Conservation (phyloP, 2,888 invertebrate genomes). For the Abscondita cerata region DNA sequence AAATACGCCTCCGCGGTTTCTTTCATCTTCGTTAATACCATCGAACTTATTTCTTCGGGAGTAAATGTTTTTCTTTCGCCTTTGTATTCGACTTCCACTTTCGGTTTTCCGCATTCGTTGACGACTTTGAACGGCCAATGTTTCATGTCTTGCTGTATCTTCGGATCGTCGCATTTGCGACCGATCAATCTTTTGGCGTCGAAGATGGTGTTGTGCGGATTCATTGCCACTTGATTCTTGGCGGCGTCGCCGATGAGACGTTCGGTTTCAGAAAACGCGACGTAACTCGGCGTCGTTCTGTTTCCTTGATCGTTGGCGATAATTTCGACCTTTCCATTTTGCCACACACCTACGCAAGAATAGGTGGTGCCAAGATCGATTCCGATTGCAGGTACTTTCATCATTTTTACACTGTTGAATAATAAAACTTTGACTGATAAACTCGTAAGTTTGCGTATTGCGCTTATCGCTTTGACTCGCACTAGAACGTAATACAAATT, state of each 20-base stretch:
- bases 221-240: constrained; percentile 67
- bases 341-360: constrained; percentile 76
- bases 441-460: neutral
- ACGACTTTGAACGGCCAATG: constrained; percentile 84
- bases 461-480: too few species aligned
- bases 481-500: constrained; percentile 42
- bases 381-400: constrained; percentile 69
- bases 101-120: constrained; percentile 70
- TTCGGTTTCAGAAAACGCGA: constrained; percentile 75
- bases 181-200: constrained; percentile 75
- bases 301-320: constrained; percentile 91
- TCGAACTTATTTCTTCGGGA: constrained; percentile 75
- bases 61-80: constrained; percentile 69
- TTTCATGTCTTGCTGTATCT: constrained; percentile 80
- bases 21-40: constrained; percentile 70
- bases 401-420: constrained; percentile 62
- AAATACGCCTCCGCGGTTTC: constrained; percentile 77
- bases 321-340: constrained; percentile 83
- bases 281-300: constrained; percentile 85
- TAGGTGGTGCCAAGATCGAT: constrained; percentile 71
- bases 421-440: neutral
- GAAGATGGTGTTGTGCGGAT: constrained; percentile 1
- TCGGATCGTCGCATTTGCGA: constrained; percentile 75
- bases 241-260: constrained; percentile 74
- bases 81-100: constrained; percentile 71